Evolutionary conservation across 1,140 invertebrate species (phyloP), one percentile per base, ranked within the genome.

Genomic region (Charaxes varanes): DNA sequence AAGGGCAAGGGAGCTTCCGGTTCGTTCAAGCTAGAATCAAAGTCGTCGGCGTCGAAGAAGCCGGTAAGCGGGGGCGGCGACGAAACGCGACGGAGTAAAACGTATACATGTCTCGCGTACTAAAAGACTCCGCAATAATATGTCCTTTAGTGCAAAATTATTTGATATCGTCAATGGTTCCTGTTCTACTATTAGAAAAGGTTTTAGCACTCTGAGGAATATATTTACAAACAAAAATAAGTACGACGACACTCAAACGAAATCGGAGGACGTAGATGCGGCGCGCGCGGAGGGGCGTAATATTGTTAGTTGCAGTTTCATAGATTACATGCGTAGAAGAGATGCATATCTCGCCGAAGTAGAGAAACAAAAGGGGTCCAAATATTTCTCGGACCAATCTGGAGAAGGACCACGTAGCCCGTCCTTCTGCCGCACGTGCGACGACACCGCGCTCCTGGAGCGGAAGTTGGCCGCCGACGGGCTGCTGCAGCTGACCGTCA

Each of bases 291-390:
- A n/a, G n/a, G n/a, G n/a, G n/a, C n/a, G n/a, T n/a, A n/a, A n/a
- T n/a, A n/a, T n/a, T n/a, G n/a, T n/a, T 32, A 53, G 47, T 31
- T 70, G 62, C 18, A 76, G 69, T 41, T 80, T 78, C 27, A 78
- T 61, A 3, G 56, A 70, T 17, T 74, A 66, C 19, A 74, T 76
- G 71, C 28, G 49, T 1, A 41, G 58, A 36, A 63, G 71, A 50
- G 67, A 81, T 28, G 54, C 55, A n/a, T n/a, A n/a, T n/a, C n/a
- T n/a, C n/a, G n/a, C n/a, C n/a, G n/a, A n/a, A n/a, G n/a, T n/a
- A n/a, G n/a, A n/a, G n/a, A n/a, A n/a, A n/a, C n/a, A n/a, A n/a
- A n/a, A 10, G 8, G 2, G 37, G 12, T n/a, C 10, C 19, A 41
- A 18, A 16, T 11, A 11, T 23, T 8, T 23, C 2, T 23, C 31